Base-by-base conservation (phyloP, 2,113 vertebrate genomes). In the Indicator maculatus region DNA sequence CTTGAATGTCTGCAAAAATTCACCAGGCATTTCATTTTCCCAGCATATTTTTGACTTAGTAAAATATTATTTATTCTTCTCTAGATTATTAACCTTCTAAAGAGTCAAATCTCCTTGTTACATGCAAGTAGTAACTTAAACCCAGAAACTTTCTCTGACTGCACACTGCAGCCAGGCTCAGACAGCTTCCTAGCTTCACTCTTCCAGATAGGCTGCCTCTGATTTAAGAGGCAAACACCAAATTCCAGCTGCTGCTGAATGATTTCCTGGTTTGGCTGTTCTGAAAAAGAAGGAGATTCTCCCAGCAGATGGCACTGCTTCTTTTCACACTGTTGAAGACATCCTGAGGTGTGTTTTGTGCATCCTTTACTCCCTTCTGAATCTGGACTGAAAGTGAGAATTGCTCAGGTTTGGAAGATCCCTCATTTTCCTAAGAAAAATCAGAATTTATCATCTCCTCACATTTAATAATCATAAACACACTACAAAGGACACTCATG, bases 251-350 rank as follows among this genome's bases (percentile, higher is more conserved):
- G 18, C 39, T n/a, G 12, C 52, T 60, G 19, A 56, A 21, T 11
- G 21, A 9, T 59, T 39, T 41, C 44, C 12, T 1, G 2, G 21
- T n/a, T 72, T 2, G 3, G 19, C 26, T 59, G 8, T 2, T 28
- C 26, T 5, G 31, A 36, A 31, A 45, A 33, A 13, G 18, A 61
- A 55, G 12, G 26, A 72, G 20, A 65, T 19, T 2, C 11, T 86
- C 41, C 90, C 93, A 92, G 81, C 44, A 96, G 94, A 70, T 88
- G 95, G 96, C 92, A 89, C 60, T 89, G 47, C 67, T 73, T 83
- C 61, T 79, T 88, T 52, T 41, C 53, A 23, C 9, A 24, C 9
- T 23, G 16, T 6, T 33, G 53, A 30, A 90, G 44, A 36, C 7
- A 60, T 21, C 27, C 56, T 8, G 38, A 81, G n/a, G 17, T 17